These are phyloP conservation scores for Acropora yongei DNA, from an alignment of 64 coral and sea anemone species.

Conservation along the genomic window DNA sequence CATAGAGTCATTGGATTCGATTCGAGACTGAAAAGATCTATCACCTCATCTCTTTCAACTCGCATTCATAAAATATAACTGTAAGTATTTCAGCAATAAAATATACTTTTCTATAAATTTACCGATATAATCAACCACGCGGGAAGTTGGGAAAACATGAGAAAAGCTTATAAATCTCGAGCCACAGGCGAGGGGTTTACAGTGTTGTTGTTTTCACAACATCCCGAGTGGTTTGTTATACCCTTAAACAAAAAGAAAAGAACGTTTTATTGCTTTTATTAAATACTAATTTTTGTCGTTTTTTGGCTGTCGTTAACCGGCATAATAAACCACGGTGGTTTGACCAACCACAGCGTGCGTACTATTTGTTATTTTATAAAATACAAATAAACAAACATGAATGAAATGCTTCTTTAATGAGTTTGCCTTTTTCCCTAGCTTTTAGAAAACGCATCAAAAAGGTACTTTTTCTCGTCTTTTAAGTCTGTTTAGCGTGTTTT, in stretches of 20 bases:
- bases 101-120: too few relatives aligned
- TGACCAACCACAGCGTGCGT: slow-evolving; percentile 6
- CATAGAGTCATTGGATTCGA: not conserved
- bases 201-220: not conserved
- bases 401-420: slow-evolving; percentile 6
- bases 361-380: slow-evolving; percentile 11
- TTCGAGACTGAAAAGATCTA: not conserved
- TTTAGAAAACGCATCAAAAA: too few relatives aligned
- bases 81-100: not conserved
- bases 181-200: slow-evolving; percentile 1
- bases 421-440: not conserved
- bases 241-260: too few relatives aligned
- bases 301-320: not conserved
- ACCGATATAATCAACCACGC: not conserved
- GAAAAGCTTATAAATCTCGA: slow-evolving; percentile 12
- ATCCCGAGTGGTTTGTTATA: too few relatives aligned
- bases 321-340: not conserved
- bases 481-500: slow-evolving; percentile 3
- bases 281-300: too few relatives aligned
- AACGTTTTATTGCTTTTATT: too few relatives aligned
- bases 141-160: not conserved
- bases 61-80: not conserved
- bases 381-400: slow-evolving; percentile 10
- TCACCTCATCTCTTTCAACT: slow-evolving; percentile 1
- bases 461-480: not conserved